These are phyloP conservation scores for Hycleus phaleratus DNA, from an alignment of 1,140 invertebrate species.

Conservation along the genomic window DNA sequence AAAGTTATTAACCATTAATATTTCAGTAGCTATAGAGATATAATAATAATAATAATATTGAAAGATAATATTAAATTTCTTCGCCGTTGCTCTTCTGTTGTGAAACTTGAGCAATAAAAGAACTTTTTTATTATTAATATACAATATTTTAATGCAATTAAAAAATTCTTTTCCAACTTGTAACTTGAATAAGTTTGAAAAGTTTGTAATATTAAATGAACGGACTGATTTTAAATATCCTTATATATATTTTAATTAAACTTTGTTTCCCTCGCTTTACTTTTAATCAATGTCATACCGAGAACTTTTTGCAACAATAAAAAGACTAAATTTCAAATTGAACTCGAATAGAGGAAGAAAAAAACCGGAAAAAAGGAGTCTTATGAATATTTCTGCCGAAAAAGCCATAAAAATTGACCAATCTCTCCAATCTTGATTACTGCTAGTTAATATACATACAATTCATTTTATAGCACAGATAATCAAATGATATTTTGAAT, in stretches of 20 bases:
- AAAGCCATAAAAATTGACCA: too few species aligned
- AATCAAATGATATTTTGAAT: constrained; percentile 25
- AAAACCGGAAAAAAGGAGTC: too few species aligned
- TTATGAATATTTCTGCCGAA: too few species aligned
- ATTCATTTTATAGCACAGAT: constrained; percentile 5
- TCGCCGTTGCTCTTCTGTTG: too few species aligned
- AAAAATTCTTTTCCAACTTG: constrained; percentile 19
- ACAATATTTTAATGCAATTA: constrained; percentile 25
- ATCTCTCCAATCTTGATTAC: too few species aligned
- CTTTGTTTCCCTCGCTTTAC: constrained; percentile 16
- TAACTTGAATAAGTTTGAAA: constrained; percentile 9
- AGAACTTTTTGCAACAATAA: constrained; percentile 7
- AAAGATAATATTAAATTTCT: too few species aligned
- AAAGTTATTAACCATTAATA: too few species aligned
- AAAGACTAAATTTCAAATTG: not conserved
- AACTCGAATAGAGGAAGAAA: too few species aligned
- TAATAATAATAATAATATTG: too few species aligned
- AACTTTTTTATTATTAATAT: constrained; percentile 18
- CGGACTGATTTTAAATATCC: constrained; percentile 20
- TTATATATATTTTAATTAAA: constrained; percentile 25
- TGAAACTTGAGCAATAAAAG: constrained; percentile 5
- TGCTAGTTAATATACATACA: too few species aligned
- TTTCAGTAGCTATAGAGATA: too few species aligned
- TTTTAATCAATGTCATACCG: constrained; percentile 13
- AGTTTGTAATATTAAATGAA: constrained; percentile 21